Conservation (phyloP, 2,113 vertebrate species). For the Coptodon rendalli region DNA sequence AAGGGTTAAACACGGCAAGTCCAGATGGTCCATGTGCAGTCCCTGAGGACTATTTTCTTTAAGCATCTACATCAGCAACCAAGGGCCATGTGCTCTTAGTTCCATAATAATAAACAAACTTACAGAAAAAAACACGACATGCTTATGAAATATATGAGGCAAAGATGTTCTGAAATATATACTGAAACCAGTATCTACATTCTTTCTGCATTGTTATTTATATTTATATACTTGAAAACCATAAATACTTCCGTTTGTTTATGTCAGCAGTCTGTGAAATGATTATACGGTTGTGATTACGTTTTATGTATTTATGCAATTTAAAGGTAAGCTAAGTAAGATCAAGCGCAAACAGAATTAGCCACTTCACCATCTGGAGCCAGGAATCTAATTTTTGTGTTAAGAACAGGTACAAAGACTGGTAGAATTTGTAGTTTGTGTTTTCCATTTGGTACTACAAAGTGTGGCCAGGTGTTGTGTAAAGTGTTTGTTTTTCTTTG, state of each 20-base stretch:
- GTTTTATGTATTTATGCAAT: background rate
- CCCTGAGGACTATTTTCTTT: slow-evolving; percentile 32
- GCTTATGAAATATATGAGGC: background rate
- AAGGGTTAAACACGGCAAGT: background rate
- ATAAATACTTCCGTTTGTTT: background rate
- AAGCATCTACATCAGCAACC: slow-evolving; percentile 19
- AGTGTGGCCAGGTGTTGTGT: background rate
- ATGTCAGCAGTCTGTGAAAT: background rate
- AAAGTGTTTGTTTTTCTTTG: slow-evolving; percentile 28
- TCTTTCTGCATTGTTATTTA: background rate
- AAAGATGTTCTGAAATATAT: background rate
- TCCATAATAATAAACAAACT: background rate
- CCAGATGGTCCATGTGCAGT: slow-evolving; percentile 37
- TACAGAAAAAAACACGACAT: background rate
- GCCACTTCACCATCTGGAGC: background rate
- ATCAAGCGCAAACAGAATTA: background rate
- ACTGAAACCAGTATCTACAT: background rate
- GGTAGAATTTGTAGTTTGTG: background rate
- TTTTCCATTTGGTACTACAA: background rate
- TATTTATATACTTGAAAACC: background rate
- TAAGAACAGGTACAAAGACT: background rate
- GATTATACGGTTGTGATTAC: background rate
- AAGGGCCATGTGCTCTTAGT: slow-evolving; percentile 4
- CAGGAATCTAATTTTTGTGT: background rate
- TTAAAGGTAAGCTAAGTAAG: background rate